phyloP scores from a whole-genome alignment of 2,113 vertebrate genomes.

The Crypturellus undulatus region DNA sequence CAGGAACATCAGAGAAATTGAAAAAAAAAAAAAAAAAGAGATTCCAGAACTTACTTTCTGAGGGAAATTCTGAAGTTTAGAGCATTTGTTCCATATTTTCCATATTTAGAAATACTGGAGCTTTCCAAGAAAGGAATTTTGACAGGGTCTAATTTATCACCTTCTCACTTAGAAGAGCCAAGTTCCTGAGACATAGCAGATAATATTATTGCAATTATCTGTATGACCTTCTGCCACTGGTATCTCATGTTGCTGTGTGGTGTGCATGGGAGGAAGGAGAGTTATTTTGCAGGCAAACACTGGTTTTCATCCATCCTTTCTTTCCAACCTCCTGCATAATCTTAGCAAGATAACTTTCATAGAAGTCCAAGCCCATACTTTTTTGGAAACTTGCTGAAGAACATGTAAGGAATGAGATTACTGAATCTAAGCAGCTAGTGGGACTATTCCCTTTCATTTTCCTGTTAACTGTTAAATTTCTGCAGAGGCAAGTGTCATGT shows the following conservation, averaged over 20 bases:
- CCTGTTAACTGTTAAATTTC: conserved; percentile 13
- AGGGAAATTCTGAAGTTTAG: not conserved
- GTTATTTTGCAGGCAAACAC: not conserved
- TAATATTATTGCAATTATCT: conserved; percentile 47
- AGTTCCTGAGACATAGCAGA: not conserved
- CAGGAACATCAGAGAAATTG: not conserved
- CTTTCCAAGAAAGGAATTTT: conserved; percentile 29
- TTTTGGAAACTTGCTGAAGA: not conserved
- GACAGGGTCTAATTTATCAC: conserved; percentile 8
- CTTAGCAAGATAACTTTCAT: not conserved
- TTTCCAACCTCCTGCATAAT: not conserved
- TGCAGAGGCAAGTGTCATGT: not conserved
- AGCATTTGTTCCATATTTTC: not conserved
- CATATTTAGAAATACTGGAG: not conserved
- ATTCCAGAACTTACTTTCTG: not conserved
- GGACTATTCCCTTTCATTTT: conserved; percentile 22
- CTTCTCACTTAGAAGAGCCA: not conserved
- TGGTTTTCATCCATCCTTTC: conserved; percentile 6
- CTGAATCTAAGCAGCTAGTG: not conserved
- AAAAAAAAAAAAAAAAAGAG: not conserved
- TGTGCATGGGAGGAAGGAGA: not conserved
- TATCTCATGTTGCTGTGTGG: conserved; percentile 8
- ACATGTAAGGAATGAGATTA: not conserved
- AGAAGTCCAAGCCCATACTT: not conserved
- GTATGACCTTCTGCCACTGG: conserved; percentile 9